Percentiles rank a stretch among this genome's conserved stretches.
phyloP scores from a whole-genome alignment of 1,140 invertebrate species.

The Dreissena rostriformis region DNA sequence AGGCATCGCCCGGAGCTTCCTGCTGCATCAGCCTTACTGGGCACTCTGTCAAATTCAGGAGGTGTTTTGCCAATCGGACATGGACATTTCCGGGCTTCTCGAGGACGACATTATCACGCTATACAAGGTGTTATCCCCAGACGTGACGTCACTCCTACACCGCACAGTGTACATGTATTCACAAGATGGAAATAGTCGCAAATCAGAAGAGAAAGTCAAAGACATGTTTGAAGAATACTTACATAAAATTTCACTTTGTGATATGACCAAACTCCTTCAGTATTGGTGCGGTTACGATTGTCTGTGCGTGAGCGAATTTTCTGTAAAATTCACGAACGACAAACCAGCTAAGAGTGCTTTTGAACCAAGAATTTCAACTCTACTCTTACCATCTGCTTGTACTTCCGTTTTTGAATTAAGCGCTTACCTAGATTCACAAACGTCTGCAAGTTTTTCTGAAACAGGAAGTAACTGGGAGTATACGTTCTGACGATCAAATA shows the following conservation, averaged over 20 bases:
- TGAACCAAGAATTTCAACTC: background rate
- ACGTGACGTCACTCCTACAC: constrained; percentile 22
- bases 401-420: constrained; percentile 25
- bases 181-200: background rate
- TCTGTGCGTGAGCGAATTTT: constrained; percentile 23
- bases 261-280: constrained; percentile 15
- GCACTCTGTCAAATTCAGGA: constrained; percentile 37
- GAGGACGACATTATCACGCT: constrained; percentile 35
- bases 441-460: background rate
- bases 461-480: constrained; percentile 33
- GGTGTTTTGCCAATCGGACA: constrained; percentile 6
- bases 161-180: constrained; percentile 29
- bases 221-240: constrained; percentile 47
- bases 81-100: constrained; percentile 13
- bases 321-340: constrained; percentile 31
- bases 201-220: constrained; percentile 43
- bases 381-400: constrained; percentile 28
- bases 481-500: constrained; percentile 12
- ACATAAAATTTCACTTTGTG: constrained; percentile 19
- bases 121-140: constrained; percentile 28
- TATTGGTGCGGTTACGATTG: constrained; percentile 45
- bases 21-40: constrained; percentile 51
- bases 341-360: background rate
- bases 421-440: constrained; percentile 24
- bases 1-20: constrained; percentile 37